Percentiles rank a stretch among this genome's conserved stretches.
These are phyloP conservation scores for Synanthedon myopaeformis DNA, from an alignment of 2,888 invertebrate genomes.

Conservation along the genomic window DNA sequence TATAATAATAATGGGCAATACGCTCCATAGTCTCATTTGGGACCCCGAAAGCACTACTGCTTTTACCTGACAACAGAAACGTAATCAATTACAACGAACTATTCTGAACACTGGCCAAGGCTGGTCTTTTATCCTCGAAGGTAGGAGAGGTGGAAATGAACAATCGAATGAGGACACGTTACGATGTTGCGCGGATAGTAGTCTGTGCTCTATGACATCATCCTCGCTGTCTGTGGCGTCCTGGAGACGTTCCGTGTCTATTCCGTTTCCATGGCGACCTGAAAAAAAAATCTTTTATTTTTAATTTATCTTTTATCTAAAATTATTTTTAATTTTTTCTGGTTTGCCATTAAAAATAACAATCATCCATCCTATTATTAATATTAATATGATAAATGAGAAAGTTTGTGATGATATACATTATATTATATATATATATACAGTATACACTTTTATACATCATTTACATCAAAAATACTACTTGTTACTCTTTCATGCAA, in stretches of 20 bases:
- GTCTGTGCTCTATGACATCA: not conserved
- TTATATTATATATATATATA: too few species aligned
- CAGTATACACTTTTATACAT: too few species aligned
- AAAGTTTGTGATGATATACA: too few species aligned
- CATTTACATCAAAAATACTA: too few species aligned
- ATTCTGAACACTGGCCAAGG: conserved; percentile 51
- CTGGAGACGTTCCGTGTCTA: conserved; percentile 32
- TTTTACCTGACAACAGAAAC: not conserved
- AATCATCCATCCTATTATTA: too few species aligned
- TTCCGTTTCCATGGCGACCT: conserved; percentile 67
- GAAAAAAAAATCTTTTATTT: too few species aligned
- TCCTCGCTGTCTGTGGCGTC: conserved; percentile 7
- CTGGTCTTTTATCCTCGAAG: conserved; percentile 25
- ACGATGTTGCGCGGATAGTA: not conserved
- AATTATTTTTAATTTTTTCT: too few species aligned
- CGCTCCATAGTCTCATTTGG: not conserved
- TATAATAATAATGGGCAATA: too few species aligned
- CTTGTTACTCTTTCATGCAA: too few species aligned
- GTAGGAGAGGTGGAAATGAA: conserved; percentile 19
- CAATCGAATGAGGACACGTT: conserved; percentile 2
- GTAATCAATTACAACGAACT: not conserved
- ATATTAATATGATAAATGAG: too few species aligned
- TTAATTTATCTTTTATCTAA: too few species aligned
- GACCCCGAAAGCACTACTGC: not conserved
- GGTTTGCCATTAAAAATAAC: too few species aligned